Conservation (phyloP, 35 echinoderm and acorn worm genomes). For the Patiria miniata region DNA sequence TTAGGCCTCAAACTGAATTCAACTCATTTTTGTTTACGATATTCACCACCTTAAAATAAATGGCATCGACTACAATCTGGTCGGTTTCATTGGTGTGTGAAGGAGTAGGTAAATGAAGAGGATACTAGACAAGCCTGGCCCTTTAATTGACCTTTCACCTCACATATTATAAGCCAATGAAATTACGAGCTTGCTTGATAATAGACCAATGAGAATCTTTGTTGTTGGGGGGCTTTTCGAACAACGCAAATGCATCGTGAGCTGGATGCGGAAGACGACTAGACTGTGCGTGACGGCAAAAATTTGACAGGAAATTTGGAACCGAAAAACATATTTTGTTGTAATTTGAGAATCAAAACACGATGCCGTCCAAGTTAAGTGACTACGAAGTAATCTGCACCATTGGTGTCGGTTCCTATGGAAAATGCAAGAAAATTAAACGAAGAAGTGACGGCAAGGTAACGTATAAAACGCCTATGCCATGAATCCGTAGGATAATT, state of each 20-base stretch:
- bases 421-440: conserved; percentile 88
- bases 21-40: no score
- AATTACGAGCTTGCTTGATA: background rate
- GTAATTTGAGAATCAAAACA: no score
- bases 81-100: no score
- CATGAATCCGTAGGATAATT: no score
- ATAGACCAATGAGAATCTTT: conserved; percentile 5
- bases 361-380: conserved; percentile 82
- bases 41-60: no score
- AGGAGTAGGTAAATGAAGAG: background rate
- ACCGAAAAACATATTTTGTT: no score
- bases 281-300: no score
- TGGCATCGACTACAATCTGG: no score
- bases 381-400: conserved; percentile 82
- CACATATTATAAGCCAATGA: conserved; percentile 9
- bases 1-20: no score
- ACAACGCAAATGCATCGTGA: background rate
- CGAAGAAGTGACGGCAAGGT: conserved; percentile 91
- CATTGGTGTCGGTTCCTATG: conserved; percentile 90
- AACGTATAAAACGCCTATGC: background rate
- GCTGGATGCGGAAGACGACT: no score
- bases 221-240: conserved; percentile 16
- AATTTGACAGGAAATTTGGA: no score
- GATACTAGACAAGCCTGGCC: background rate
- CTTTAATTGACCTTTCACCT: conserved; percentile 6